Conservation (phyloP, 2,888 invertebrate genomes). For the Byasa hedistus region DNA sequence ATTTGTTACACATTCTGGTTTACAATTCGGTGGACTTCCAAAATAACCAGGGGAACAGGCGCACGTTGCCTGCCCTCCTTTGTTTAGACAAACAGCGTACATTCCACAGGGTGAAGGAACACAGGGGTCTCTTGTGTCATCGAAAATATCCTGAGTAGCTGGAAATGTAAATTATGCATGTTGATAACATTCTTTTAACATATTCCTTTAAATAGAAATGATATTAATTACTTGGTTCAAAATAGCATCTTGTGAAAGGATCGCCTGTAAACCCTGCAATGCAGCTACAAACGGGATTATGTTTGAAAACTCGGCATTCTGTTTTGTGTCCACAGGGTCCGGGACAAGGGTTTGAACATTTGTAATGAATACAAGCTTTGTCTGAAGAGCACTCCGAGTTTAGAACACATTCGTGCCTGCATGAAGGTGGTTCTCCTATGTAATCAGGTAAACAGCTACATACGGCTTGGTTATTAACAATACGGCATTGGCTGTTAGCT, state of each 20-base stretch:
- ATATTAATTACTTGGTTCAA: constrained; percentile 66
- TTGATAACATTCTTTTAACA: constrained; percentile 13
- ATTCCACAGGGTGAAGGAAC: constrained; percentile 84
- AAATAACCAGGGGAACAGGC: constrained; percentile 80
- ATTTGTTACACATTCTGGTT: constrained; percentile 83
- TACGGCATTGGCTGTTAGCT: constrained; percentile 81
- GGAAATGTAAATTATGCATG: constrained; percentile 34
- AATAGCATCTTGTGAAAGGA: constrained; percentile 84
- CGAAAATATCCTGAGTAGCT: constrained; percentile 58
- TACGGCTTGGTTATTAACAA: constrained; percentile 80
- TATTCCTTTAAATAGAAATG: constrained; percentile 9
- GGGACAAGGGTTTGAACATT: constrained; percentile 86
- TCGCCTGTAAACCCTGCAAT: constrained; percentile 80
- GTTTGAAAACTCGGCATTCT: constrained; percentile 85
- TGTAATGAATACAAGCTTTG: constrained; percentile 84
- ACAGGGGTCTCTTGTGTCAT: constrained; percentile 80
- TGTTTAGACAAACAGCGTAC: constrained; percentile 80
- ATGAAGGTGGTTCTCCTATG: constrained; percentile 84
- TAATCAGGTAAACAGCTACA: constrained; percentile 86
- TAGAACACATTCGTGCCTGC: constrained; percentile 84
- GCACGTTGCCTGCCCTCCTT: constrained; percentile 80
- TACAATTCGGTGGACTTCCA: constrained; percentile 84
- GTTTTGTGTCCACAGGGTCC: constrained; percentile 86
- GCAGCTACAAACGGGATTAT: constrained; percentile 86
- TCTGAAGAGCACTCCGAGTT: constrained; percentile 83